Evolutionary conservation across 2,888 invertebrate genomes (phyloP).

Genomic region (Leistus spinibarbis): DNA sequence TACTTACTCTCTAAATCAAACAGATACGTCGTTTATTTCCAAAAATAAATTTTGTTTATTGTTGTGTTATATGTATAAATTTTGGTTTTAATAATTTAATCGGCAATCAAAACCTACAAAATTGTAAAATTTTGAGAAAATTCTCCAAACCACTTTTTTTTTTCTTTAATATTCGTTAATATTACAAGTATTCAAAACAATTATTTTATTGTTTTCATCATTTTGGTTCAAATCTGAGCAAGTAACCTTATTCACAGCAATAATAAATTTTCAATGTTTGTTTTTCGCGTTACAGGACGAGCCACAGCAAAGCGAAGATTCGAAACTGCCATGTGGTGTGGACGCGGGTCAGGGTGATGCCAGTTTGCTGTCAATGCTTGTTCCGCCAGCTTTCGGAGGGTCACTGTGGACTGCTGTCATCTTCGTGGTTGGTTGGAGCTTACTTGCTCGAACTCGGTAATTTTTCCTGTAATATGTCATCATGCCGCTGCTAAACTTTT

Average conservation of each 20-base stretch:
- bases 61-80: background rate
- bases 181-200: too few species aligned
- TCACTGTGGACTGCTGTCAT: slow-evolving; percentile 68
- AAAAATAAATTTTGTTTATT: background rate
- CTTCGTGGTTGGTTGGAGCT: slow-evolving; percentile 68
- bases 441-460: slow-evolving; percentile 65
- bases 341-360: slow-evolving; percentile 45
- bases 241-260: too few species aligned
- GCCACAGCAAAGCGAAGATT: slow-evolving; percentile 32
- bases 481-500: slow-evolving; percentile 43
- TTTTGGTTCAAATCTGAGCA: too few species aligned
- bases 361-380: slow-evolving; percentile 64
- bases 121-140: too few species aligned
- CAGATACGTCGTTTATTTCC: background rate
- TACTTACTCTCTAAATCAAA: background rate
- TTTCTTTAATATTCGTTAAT: too few species aligned
- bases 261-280: slow-evolving; percentile 19
- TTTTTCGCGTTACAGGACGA: slow-evolving; percentile 43
- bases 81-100: background rate
- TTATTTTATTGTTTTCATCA: too few species aligned
- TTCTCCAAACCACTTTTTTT: too few species aligned
- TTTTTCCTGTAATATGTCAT: slow-evolving; percentile 45
- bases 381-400: slow-evolving; percentile 63
- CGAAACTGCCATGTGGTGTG: slow-evolving; percentile 38
- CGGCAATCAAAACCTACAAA: background rate